Evolutionary conservation across 2,888 invertebrate species (phyloP).

Genomic region (Altica lythri): DNA sequence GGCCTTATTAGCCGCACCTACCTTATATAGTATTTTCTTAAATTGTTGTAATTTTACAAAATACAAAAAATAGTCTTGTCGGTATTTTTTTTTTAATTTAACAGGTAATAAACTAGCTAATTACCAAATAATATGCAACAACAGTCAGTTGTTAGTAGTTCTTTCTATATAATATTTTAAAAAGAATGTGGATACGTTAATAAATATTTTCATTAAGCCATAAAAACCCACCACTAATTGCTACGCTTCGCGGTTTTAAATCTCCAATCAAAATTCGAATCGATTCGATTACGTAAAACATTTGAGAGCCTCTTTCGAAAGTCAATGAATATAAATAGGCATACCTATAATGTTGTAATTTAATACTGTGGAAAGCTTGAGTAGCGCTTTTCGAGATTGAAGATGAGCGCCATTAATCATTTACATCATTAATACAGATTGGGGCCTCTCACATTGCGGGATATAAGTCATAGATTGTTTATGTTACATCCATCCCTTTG

Average conservation of each 20-base stretch:
- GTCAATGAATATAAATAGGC: constrained; percentile 23
- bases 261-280: background rate
- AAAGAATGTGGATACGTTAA: background rate
- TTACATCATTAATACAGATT: constrained; percentile 20
- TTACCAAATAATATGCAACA: background rate
- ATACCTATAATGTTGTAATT: constrained; percentile 25
- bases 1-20: no score
- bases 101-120: no score
- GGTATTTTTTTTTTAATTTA: no score
- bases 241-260: no score
- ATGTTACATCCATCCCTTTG: background rate
- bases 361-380: constrained; percentile 20
- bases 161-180: background rate
- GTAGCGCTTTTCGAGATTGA: constrained; percentile 13
- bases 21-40: no score
- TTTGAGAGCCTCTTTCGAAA: constrained; percentile 14
- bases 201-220: no score
- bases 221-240: no score
- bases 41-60: no score
- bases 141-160: background rate
- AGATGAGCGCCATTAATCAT: constrained; percentile 29
- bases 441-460: constrained; percentile 10
- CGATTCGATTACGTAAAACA: background rate
- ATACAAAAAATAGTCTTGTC: no score
- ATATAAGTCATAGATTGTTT: constrained; percentile 7